phyloP scores from a whole-genome alignment of 2,113 vertebrate species.

The Petroica traversi region DNA sequence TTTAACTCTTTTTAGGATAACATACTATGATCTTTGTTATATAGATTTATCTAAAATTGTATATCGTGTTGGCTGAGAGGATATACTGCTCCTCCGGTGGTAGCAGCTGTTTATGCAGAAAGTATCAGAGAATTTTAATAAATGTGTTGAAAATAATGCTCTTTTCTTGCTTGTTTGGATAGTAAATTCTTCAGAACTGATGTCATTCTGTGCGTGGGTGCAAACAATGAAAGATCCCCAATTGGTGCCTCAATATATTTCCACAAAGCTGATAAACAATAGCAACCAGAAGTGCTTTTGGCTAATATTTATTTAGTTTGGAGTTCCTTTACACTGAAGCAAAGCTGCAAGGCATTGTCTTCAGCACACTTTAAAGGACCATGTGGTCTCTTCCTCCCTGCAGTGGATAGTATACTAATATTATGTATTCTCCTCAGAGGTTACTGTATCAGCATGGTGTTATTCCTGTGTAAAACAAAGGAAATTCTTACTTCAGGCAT shows the following conservation, averaged over 20 bases:
- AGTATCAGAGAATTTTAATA: background rate
- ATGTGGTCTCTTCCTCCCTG: background rate
- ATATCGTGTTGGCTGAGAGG: background rate
- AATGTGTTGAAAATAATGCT: conserved; percentile 9
- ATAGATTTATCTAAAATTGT: background rate
- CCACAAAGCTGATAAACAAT: conserved; percentile 39
- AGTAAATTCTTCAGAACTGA: conserved; percentile 35
- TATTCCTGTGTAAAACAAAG: conserved; percentile 3
- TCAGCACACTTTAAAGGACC: background rate
- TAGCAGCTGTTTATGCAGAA: background rate
- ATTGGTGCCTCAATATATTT: conserved; percentile 53
- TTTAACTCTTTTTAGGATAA: background rate
- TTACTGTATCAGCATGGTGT: conserved; percentile 15
- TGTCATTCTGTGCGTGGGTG: conserved; percentile 49
- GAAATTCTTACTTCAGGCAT: background rate
- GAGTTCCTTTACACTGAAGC: conserved; percentile 23
- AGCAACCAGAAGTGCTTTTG: conserved; percentile 28
- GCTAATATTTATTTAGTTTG: conserved; percentile 44
- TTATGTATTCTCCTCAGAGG: background rate
- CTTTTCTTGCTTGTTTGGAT: conserved; percentile 39
- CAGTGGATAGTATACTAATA: background rate
- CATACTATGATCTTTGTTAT: background rate
- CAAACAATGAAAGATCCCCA: conserved; percentile 26
- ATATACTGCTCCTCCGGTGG: background rate
- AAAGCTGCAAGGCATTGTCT: conserved; percentile 14